These are phyloP conservation scores for Drosophila ananassae DNA, from an alignment of 1,140 invertebrate species.

Conservation along the genomic window DNA sequence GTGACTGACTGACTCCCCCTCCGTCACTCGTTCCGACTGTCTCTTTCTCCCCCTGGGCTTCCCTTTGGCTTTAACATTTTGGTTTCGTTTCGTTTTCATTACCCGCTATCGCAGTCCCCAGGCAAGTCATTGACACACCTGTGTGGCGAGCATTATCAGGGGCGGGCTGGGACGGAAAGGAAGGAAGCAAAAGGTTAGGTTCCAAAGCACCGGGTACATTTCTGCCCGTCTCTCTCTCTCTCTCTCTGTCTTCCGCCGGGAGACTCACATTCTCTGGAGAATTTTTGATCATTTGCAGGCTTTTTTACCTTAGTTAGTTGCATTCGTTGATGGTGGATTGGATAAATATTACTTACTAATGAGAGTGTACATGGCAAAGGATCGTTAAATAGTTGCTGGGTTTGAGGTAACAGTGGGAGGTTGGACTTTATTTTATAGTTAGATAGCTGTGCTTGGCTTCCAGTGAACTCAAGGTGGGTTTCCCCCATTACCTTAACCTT, in stretches of 20 bases:
- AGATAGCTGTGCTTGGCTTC: constrained; percentile 2
- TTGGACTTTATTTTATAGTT: too few relatives aligned
- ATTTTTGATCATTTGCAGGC: constrained; percentile 37
- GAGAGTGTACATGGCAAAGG: constrained; percentile 1
- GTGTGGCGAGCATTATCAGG: constrained; percentile 58
- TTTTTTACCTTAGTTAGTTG: constrained; percentile 27
- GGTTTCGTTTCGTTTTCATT: constrained; percentile 79
- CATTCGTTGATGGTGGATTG: constrained; percentile 27
- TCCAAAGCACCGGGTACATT: constrained; percentile 7
- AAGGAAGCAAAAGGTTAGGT: constrained; percentile 16
- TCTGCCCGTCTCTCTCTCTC: too few relatives aligned
- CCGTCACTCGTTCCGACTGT: not conserved
- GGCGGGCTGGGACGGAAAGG: not conserved
- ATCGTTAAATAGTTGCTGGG: not conserved
- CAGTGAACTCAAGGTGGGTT: constrained; percentile 8
- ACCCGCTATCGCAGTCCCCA: constrained; percentile 59
- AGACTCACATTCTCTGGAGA: constrained; percentile 19
- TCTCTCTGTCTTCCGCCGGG: not conserved
- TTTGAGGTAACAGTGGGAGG: too few relatives aligned
- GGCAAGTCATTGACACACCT: constrained; percentile 77
- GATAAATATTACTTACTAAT: constrained; percentile 7
- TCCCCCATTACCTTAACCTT: not conserved
- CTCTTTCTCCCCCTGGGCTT: constrained; percentile 21
- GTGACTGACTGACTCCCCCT: constrained; percentile 55
- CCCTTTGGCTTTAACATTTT: constrained; percentile 49